phyloP scores from a whole-genome alignment of 2,888 invertebrate species.

The Tupiocoris notatus region DNA sequence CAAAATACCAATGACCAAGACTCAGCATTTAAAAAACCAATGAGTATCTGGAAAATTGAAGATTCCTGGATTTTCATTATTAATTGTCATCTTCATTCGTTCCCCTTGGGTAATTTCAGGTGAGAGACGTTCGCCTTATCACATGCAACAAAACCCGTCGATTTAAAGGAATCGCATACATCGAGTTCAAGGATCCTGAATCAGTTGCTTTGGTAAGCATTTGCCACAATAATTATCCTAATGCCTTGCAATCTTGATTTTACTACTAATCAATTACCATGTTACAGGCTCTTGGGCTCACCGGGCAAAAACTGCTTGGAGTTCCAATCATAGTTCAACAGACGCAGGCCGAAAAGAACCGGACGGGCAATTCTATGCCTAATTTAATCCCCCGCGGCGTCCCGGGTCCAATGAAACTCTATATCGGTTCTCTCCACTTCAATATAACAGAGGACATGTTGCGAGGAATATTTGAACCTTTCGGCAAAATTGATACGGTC shows the following conservation, averaged over 20 bases:
- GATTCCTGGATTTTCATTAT: too few species aligned
- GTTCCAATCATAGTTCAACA: constrained; percentile 98
- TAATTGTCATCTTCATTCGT: too few species aligned
- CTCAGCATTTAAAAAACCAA: too few species aligned
- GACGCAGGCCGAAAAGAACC: constrained; percentile 93
- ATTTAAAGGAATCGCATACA: constrained; percentile 99
- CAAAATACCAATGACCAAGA: too few species aligned
- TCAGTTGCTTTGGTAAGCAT: constrained; percentile 84
- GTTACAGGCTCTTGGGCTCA: constrained; percentile 84
- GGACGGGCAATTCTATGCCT: constrained; percentile 83
- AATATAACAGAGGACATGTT: constrained; percentile 99
- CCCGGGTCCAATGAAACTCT: constrained; percentile 92
- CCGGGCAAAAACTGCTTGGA: constrained; percentile 91
- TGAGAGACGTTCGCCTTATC: constrained; percentile 93
- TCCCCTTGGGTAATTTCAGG: too few species aligned
- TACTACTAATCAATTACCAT: not conserved
- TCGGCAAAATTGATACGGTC: constrained; percentile 93
- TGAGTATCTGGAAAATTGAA: not conserved
- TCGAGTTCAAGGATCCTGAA: constrained; percentile 97
- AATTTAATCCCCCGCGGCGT: constrained; percentile 82
- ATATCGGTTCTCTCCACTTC: constrained; percentile 96
- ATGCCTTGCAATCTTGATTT: not conserved
- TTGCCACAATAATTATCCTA: not conserved
- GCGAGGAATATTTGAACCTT: constrained; percentile 96
- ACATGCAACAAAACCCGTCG: constrained; percentile 98